Conservation (phyloP, 1,140 invertebrate genomes). For the Caenorhabditis elegans region WBcel235 BX284602.5:13574501-13575000, state of each 20-base stretch:
- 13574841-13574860: background rate
- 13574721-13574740: constrained; percentile 30
- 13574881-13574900: background rate
- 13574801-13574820: background rate
- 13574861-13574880: background rate
- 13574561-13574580: no score
- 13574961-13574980: constrained; percentile 44
- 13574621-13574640: constrained; percentile 33
- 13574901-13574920: background rate
- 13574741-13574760: constrained; percentile 4
- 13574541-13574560: no score
- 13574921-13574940: constrained; percentile 40
- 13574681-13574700: constrained; percentile 52
- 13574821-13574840: background rate
- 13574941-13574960: constrained; percentile 49
- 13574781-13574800: no score
- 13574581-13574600: constrained; percentile 28
- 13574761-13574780: background rate
- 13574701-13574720: constrained; percentile 38
- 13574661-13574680: constrained; percentile 56
- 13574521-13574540: background rate
- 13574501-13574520: constrained; percentile 46
- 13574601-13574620: constrained; percentile 9
- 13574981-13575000: constrained; percentile 43
- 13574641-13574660: constrained; percentile 23